Evolutionary conservation across 2,888 invertebrate genomes (phyloP), one percentile per base, ranked within the genome.

Genomic region (Stenodera caucasica): DNA sequence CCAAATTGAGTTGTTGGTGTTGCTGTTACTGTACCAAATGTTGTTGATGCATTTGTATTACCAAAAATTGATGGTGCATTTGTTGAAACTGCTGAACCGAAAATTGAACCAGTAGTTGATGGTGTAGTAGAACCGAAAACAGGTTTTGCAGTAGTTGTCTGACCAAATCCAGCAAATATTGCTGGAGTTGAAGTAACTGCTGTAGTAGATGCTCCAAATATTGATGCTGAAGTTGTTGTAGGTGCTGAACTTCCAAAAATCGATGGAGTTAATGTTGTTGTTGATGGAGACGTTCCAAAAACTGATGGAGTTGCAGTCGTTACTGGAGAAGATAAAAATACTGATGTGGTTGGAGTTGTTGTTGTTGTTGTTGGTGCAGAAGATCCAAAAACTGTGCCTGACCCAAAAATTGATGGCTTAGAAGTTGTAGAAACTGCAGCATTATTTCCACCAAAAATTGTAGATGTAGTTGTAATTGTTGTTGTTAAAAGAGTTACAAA

Each of bases 101-200:
- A 72, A 67, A 67, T 60, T 1, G 67, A 58, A 12, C 56, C 51
- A 4, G 29, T 9, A 14, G 54, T 14, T 45, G 67, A 14, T 53
- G 79, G 49, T 14, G 73, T 77, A 15, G 82, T 66, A 49, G 67
- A 45, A 78, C 83, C 71, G 81, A 80, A 70, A 68, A 61, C 55
- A 6, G 70, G 32, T 49, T 71, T n/a, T 11, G 66, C 32, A 2
- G 60, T 53, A 21, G 45, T 12, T n/a, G 66, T 58, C 23, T 70
- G 56, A 11, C 53, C n/a, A 11, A 57, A 23, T 30, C 56, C 51
- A 26, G 63, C 63, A 18, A 67, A 60, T 50, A 52, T 53, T 14
- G 61, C 50, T 15, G 52, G 1, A 37, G 71, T 12, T 9, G 67
- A 35, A 26, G 59, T 61, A 4, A 61, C 55, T 23, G 67, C 57